Evolutionary conservation across 2,113 vertebrate species (phyloP).

Genomic region (Trematocara nigrifrons): DNA sequence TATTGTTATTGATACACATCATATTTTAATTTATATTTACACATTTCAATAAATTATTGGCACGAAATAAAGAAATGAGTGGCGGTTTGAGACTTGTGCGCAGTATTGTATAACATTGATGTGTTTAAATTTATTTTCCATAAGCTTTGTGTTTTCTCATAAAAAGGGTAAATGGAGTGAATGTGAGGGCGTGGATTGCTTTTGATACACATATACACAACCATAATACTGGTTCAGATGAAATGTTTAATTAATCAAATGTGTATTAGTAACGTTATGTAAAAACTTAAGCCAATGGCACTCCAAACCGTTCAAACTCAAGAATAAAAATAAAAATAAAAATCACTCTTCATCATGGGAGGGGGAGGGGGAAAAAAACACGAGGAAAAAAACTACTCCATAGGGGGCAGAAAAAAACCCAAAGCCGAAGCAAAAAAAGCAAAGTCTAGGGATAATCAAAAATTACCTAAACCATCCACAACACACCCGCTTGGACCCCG

Average conservation of each 20-base stretch:
- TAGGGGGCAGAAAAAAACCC: neutral
- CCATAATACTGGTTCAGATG: constrained; percentile 41
- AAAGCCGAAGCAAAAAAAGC: neutral
- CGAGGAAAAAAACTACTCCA: neutral
- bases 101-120: neutral
- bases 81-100: neutral
- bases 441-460: constrained; percentile 16
- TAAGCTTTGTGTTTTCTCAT: neutral
- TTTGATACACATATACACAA: constrained; percentile 35
- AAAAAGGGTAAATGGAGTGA: neutral
- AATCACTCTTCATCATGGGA: neutral
- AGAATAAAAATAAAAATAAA: neutral
- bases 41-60: neutral
- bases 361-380: neutral
- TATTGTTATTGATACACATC: neutral
- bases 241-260: constrained; percentile 47
- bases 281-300: neutral
- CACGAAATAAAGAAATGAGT: neutral
- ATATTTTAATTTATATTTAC: neutral
- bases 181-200: neutral
- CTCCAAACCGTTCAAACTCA: constrained; percentile 14
- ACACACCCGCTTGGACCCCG: constrained; percentile 16
- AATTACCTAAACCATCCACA: constrained; percentile 40
- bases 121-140: neutral
- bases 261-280: constrained; percentile 9